Evolutionary conservation across 2,888 invertebrate species (phyloP).

Genomic region (Melikaiella ostensackeni): DNA sequence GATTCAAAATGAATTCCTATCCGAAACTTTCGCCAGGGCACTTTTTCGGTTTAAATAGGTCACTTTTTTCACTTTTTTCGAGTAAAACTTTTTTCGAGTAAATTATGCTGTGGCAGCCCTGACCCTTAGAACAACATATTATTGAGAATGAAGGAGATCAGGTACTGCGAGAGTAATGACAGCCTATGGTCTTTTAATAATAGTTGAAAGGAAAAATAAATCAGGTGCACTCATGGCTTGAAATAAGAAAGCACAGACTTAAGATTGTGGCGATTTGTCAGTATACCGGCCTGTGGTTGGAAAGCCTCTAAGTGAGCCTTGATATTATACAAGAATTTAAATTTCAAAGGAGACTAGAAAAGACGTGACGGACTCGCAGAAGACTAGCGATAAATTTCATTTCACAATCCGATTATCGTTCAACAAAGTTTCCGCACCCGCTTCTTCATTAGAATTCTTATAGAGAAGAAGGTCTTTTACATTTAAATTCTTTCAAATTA

Average conservation of each 20-base stretch:
- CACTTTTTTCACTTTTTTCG: too few relatives aligned
- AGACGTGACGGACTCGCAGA: constrained; percentile 8
- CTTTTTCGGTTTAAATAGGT: too few relatives aligned
- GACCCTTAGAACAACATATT: neutral
- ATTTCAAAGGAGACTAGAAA: constrained; percentile 5
- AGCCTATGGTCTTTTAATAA: neutral
- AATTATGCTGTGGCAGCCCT: too few relatives aligned
- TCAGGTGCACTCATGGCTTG: neutral
- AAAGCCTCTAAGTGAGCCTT: neutral
- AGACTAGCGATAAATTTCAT: constrained; percentile 11
- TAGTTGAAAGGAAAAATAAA: constrained; percentile 5
- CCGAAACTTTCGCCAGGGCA: too few relatives aligned
- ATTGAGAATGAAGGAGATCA: constrained; percentile 7
- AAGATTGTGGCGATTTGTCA: constrained; percentile 12
- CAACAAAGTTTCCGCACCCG: constrained; percentile 3
- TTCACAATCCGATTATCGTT: neutral
- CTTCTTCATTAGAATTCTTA: neutral
- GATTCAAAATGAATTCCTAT: too few relatives aligned
- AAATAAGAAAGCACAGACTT: neutral
- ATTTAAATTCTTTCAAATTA: neutral
- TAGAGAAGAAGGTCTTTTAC: too few relatives aligned
- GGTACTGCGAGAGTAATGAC: neutral
- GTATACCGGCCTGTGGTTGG: neutral
- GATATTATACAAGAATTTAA: constrained; percentile 13
- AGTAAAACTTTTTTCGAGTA: too few relatives aligned